Evolutionary conservation across 2,113 vertebrate genomes (phyloP).

Genomic region (Actenoides lindsayi): DNA sequence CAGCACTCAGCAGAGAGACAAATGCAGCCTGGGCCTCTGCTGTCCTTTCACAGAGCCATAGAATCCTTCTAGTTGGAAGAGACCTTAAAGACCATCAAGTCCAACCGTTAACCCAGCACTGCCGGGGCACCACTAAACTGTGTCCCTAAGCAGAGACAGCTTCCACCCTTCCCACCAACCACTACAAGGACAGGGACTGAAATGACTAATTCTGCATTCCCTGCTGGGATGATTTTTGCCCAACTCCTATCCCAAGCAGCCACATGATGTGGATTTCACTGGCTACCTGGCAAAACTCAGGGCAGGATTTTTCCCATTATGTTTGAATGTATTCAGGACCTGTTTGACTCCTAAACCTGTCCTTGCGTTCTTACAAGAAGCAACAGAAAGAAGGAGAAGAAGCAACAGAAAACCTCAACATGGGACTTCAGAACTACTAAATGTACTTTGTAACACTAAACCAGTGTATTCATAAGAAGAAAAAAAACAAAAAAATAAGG

Average conservation of each 20-base stretch:
- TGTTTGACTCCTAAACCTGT: background rate
- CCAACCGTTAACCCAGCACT: no score
- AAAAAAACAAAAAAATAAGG: background rate
- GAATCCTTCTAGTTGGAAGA: no score
- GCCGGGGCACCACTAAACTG: no score
- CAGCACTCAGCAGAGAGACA: background rate
- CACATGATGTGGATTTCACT: background rate
- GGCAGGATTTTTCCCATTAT: background rate
- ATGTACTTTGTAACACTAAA: background rate
- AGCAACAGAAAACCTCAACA: background rate
- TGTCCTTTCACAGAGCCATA: background rate
- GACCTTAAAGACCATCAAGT: no score
- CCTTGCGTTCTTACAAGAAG: slow-evolving; percentile 56
- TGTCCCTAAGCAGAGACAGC: no score
- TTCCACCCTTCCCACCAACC: background rate
- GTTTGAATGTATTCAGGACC: background rate
- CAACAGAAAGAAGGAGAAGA: background rate
- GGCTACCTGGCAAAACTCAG: background rate
- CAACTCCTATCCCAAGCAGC: background rate
- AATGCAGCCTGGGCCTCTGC: background rate
- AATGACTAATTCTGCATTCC: background rate
- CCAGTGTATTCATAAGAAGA: background rate
- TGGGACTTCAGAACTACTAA: background rate
- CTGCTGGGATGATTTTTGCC: background rate
- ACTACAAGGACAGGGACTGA: background rate